Evolutionary conservation across 2,888 invertebrate species (phyloP).

Genomic region (Chaitophorus viminalis): DNA sequence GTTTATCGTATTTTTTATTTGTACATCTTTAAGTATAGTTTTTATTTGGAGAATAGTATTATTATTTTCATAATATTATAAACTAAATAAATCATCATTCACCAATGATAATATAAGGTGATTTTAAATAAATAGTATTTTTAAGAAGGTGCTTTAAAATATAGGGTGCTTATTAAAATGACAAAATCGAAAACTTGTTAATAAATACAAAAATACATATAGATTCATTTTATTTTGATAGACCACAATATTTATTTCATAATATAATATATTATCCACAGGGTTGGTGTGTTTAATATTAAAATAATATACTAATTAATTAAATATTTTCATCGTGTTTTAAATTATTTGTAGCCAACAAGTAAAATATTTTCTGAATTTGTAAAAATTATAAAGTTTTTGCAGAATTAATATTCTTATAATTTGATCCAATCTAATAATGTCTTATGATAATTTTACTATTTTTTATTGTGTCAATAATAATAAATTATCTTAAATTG

Average conservation of each 20-base stretch:
- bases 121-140: neutral
- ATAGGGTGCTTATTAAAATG: conserved; percentile 39
- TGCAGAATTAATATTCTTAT: neutral
- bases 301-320: neutral
- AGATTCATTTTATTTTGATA: conserved; percentile 20
- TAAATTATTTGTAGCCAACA: neutral
- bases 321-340: conserved; percentile 3
- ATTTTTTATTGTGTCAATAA: neutral
- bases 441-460: neutral
- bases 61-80: conserved; percentile 26
- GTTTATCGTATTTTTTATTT: neutral
- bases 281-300: conserved; percentile 32
- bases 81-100: neutral
- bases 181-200: conserved; percentile 22
- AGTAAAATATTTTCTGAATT: neutral
- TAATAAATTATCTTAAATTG: neutral
- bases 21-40: neutral
- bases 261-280: conserved; percentile 26
- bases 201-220: neutral
- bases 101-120: neutral
- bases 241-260: conserved; percentile 20
- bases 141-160: conserved; percentile 41
- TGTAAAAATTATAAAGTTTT: neutral
- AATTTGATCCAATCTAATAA: neutral
- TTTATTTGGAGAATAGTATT: neutral